These are phyloP conservation scores for Falco rusticolus DNA, from an alignment of 2,797 vertebrate genomes.

Conservation along the genomic window DNA sequence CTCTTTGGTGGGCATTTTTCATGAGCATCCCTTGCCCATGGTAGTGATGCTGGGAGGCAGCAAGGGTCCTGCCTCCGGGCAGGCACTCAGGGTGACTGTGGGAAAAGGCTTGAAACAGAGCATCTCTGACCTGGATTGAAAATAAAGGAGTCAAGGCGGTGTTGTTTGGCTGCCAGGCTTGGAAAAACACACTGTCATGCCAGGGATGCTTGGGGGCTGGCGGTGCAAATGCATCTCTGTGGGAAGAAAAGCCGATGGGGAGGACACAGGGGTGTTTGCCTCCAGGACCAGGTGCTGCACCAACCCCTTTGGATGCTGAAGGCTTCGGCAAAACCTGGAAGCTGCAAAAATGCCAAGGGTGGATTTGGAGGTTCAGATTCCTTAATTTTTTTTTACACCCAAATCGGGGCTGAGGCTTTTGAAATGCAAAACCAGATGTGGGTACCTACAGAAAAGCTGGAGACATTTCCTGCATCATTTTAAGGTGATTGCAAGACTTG, in stretches of 20 bases:
- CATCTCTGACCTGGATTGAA: neutral
- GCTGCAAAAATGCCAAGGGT: neutral
- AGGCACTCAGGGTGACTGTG: rapidly evolving
- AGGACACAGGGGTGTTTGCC: neutral
- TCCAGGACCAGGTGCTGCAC: neutral
- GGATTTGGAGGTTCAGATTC: neutral
- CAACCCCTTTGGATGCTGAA: neutral
- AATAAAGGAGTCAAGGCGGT: neutral
- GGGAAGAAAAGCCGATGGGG: rapidly evolving
- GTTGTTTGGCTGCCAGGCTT: neutral
- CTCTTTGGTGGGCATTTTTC: rapidly evolving
- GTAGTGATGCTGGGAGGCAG: neutral
- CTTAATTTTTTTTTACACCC: rapidly evolving
- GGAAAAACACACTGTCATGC: rapidly evolving
- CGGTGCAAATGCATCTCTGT: rapidly evolving
- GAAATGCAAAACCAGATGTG: neutral
- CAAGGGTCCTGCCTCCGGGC: rapidly evolving
- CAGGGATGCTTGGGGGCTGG: neutral
- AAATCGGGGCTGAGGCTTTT: neutral
- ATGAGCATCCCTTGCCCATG: rapidly evolving
- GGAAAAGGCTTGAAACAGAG: neutral
- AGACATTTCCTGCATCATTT: neutral
- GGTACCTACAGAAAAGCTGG: neutral
- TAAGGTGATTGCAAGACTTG: neutral
- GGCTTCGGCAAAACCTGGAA: neutral